Evolutionary conservation across 1,140 invertebrate species (phyloP).

Genomic region (Calliphora vicina): DNA sequence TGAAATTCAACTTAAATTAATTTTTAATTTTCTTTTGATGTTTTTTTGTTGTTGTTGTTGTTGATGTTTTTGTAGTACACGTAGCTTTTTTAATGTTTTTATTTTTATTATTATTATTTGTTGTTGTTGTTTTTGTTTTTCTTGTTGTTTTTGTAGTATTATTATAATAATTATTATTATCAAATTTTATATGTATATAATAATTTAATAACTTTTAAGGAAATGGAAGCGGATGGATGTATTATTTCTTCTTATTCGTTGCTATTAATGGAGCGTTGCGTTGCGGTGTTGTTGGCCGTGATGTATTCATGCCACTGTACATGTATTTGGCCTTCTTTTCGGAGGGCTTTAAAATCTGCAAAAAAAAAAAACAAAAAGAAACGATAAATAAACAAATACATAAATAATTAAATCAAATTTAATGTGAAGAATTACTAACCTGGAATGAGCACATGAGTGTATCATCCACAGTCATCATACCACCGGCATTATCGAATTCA

Average conservation of each 20-base stretch:
- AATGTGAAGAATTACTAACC: conserved; percentile 49
- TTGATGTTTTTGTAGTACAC: conserved; percentile 3
- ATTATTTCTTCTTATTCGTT: conserved; percentile 81
- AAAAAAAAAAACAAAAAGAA: conserved; percentile 6
- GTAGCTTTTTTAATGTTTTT: conserved; percentile 12
- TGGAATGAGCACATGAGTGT: conserved; percentile 98
- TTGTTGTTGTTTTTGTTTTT: conserved; percentile 24
- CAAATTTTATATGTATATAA: conserved; percentile 42
- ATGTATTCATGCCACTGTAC: conserved; percentile 85
- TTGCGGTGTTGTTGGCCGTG: conserved; percentile 87
- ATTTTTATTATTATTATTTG: neutral
- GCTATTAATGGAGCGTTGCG: conserved; percentile 72
- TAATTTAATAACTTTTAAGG: conserved; percentile 59
- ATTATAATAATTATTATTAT: conserved; percentile 36
- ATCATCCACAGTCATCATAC: conserved; percentile 99
- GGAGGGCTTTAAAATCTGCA: conserved; percentile 93
- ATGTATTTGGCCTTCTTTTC: conserved; percentile 99
- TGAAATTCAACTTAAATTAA: neutral
- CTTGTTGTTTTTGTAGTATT: conserved; percentile 34
- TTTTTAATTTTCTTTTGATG: conserved; percentile 3
- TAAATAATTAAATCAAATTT: no score
- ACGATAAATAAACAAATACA: no score
- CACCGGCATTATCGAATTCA: conserved; percentile 91
- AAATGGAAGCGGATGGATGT: conserved; percentile 64
- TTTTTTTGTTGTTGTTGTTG: conserved; percentile 8